phyloP scores from a whole-genome alignment of 2,113 vertebrate species.

The Alaudala cheleensis region DNA sequence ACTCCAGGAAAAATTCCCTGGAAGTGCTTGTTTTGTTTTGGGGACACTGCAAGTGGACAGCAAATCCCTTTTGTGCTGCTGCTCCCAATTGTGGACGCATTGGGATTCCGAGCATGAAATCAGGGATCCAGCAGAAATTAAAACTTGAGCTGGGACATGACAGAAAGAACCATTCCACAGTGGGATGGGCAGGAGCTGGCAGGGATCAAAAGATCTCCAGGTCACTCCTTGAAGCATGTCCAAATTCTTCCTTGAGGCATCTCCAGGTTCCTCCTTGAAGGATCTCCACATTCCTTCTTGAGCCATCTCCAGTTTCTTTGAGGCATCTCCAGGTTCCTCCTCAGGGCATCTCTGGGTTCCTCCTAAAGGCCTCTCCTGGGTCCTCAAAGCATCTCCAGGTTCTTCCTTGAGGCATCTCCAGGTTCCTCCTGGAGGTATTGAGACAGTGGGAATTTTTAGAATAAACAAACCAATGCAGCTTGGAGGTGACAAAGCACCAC shows the following conservation, averaged over 20 bases:
- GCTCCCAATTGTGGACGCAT: neutral
- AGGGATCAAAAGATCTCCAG: neutral
- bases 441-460: too few relatives aligned
- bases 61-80: neutral
- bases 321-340: neutral
- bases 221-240: neutral
- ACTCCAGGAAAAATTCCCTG: neutral
- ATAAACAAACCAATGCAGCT: neutral
- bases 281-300: too few relatives aligned
- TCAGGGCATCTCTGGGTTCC: rapidly evolving
- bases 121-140: neutral
- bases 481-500: rapidly evolving
- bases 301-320: neutral
- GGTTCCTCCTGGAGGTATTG: neutral
- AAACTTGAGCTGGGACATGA: neutral
- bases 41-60: neutral
- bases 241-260: rapidly evolving
- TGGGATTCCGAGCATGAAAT: neutral
- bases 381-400: too few relatives aligned
- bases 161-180: neutral
- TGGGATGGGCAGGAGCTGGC: neutral
- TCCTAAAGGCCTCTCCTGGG: neutral
- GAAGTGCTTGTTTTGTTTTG: neutral
- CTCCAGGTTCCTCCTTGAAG: neutral
- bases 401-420: neutral